Conservation (phyloP, 1,140 invertebrate species). For the Cherax destructor region DNA sequence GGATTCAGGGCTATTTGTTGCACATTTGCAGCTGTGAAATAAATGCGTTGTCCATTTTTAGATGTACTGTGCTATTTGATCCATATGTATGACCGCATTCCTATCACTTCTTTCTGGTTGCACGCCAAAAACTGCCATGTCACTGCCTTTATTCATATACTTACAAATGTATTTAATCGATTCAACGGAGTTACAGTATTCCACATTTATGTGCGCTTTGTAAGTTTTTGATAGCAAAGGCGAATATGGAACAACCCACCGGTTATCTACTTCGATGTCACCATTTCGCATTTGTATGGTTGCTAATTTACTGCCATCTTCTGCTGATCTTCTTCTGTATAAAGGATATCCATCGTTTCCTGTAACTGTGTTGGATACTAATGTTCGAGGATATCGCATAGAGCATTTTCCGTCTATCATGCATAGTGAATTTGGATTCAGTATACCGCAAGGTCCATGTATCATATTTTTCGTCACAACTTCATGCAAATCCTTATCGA, state of each 20-base stretch:
- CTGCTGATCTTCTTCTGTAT: not conserved
- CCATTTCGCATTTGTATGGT: not conserved
- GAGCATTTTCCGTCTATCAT: slow-evolving; percentile 69
- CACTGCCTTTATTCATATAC: slow-evolving; percentile 4
- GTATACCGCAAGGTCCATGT: slow-evolving; percentile 68
- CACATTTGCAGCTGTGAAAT: too few species aligned
- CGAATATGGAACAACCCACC: not conserved
- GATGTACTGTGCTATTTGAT: too few species aligned
- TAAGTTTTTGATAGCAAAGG: slow-evolving; percentile 10
- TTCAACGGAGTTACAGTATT: not conserved
- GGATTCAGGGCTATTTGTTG: too few species aligned
- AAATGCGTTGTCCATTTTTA: too few species aligned
- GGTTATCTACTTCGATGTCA: not conserved
- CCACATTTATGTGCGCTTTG: slow-evolving; percentile 9
- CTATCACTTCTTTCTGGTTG: not conserved
- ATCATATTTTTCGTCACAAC: too few species aligned
- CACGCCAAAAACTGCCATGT: not conserved
- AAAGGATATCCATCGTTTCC: slow-evolving; percentile 17
- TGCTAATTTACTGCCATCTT: not conserved
- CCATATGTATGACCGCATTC: not conserved
- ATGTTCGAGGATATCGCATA: slow-evolving; percentile 27
- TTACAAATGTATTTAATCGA: slow-evolving; percentile 30
- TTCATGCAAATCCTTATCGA: not conserved
- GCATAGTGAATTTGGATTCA: slow-evolving; percentile 61
- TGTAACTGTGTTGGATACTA: not conserved